A percentile compares a stretch with the other conserved stretches of the same genome.
phyloP scores from a whole-genome alignment of 2,113 vertebrate genomes.

The Acinonyx jubatus region DNA sequence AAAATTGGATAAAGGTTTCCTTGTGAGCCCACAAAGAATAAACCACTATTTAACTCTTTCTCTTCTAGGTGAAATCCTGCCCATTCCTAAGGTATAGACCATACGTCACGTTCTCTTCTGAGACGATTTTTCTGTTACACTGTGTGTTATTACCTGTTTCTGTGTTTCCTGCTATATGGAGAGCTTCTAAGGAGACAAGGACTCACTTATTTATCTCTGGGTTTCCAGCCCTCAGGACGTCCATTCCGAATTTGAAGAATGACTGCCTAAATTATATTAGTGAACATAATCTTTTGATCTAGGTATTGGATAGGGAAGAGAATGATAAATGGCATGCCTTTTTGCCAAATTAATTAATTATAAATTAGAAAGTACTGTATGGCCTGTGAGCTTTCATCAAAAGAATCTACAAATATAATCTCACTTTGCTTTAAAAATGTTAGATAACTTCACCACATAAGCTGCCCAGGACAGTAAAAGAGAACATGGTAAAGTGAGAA shows the following conservation, averaged over 20 bases:
- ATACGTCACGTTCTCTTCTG: neutral
- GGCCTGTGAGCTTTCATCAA: neutral
- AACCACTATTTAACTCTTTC: neutral
- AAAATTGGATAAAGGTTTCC: neutral
- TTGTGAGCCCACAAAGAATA: neutral
- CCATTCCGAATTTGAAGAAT: neutral
- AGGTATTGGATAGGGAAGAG: neutral
- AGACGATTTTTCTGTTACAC: neutral
- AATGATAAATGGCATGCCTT: neutral
- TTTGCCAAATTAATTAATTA: neutral
- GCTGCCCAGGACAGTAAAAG: neutral
- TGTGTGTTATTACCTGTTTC: neutral
- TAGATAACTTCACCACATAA: neutral
- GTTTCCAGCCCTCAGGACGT: neutral
- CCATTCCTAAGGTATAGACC: neutral
- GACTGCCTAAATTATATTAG: neutral
- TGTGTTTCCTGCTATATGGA: neutral
- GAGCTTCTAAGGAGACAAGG: neutral
- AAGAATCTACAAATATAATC: neutral
- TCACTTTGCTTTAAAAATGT: neutral
- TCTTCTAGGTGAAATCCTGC: neutral
- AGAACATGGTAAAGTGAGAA: neutral
- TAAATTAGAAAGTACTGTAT: neutral
- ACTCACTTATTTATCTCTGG: neutral
- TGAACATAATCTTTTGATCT: neutral